Evolutionary conservation across 2,797 vertebrate genomes (phyloP).

Genomic region (Xiphorhynchus erythropygius): DNA sequence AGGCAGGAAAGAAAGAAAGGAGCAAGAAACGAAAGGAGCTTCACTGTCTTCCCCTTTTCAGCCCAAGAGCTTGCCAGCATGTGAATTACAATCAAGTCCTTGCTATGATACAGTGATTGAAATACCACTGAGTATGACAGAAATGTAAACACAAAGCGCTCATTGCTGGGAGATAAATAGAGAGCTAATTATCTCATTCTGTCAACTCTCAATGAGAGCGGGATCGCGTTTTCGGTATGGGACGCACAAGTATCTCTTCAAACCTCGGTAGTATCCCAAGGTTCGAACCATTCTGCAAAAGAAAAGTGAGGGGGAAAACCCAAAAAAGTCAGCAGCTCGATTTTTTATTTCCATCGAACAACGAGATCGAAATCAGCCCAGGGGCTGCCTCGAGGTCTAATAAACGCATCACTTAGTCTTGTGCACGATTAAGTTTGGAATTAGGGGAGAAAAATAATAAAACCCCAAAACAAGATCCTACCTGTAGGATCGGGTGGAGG

Average conservation of each 20-base stretch:
- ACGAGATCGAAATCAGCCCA: background rate
- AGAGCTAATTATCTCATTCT: conserved; percentile 39
- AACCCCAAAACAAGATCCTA: background rate
- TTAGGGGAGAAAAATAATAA: background rate
- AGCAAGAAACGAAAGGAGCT: background rate
- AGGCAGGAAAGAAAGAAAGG: background rate
- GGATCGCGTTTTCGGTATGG: background rate
- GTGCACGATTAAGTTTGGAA: background rate
- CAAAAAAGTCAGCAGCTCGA: background rate
- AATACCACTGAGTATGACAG: conserved; percentile 54
- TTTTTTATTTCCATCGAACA: background rate
- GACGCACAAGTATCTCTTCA: background rate
- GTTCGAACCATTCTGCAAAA: background rate
- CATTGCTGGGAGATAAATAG: conserved; percentile 63
- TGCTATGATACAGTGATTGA: conserved; percentile 22
- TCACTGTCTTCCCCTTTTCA: background rate
- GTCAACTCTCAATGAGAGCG: conserved; percentile 23
- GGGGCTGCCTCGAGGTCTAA: background rate
- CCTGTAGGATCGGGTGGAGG: background rate
- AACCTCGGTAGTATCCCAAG: background rate
- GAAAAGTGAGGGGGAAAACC: background rate
- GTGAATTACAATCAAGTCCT: conserved; percentile 62
- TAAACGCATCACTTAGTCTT: background rate
- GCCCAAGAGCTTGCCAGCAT: conserved; percentile 23
- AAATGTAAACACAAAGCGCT: conserved; percentile 54